Base-by-base conservation (phyloP, 2,888 invertebrate species). In the Thymelicus acteon region DNA sequence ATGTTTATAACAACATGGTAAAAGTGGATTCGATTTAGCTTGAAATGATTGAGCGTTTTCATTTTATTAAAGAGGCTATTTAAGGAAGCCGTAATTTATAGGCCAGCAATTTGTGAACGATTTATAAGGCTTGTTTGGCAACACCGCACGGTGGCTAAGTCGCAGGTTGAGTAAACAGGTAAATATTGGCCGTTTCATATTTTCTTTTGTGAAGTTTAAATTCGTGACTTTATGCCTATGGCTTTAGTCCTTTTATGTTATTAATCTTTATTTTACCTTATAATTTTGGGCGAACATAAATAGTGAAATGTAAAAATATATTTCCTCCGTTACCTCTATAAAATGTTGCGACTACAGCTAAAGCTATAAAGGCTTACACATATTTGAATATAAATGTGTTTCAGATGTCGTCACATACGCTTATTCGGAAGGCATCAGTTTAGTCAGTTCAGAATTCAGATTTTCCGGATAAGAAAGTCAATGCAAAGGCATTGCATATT, bases 401-500 rank as follows among this genome's bases (percentile, higher is more conserved):
- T 44, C 44, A 44, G 12, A 12, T 44, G 44, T 44, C 44, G 44
- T 12, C 44, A 44, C 44, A 60, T 60, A 13, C 52, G 40, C 54
- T 67, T 54, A 44, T 54, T 24, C 52, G 39, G 65, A 54, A 61
- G 67, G 52, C 49, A 52, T 52, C 49, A 52, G 19, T 44, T 52
- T 6, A 24, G 19, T 52, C 31, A 54, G 64, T 39, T 60, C 52
- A 60, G 52, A 61, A 67, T 61, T 54, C 61, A 61, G 67, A 67
- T 67, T 31, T 67, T 40, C 10, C 58, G 67, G 61, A 67, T 67
- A 67, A 67, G 67, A 67, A 67, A 67, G 61, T 52, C 52, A 39
- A 64, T 64, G 64, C 52, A 40, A 64, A 54, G 31, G 15, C 52
- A 61, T 67, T 67, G 67, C 60, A 61, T 67, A 67, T 67, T 67